Base-by-base conservation (phyloP, 1,140 invertebrate genomes). In the Drosophila guanche region DNA sequence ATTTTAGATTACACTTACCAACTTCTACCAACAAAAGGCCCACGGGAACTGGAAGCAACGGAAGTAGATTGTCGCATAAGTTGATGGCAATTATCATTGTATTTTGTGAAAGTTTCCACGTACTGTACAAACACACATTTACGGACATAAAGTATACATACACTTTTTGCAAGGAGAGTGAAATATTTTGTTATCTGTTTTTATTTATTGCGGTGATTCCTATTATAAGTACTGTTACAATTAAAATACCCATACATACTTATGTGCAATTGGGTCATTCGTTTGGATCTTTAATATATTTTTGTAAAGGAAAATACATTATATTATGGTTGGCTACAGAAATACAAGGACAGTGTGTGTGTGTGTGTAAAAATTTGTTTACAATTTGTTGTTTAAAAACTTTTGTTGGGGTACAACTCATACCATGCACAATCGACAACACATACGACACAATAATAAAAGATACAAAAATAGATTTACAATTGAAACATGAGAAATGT, bases 301-400 rank as follows among this genome's bases (percentile, higher is more conserved):
- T 86, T 86, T 88, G 81, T 86, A 86, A 88, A 86, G 66, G 75
- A 86, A 86, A 86, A 86, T 86, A 86, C 83, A 76, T 76, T 76
- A 76, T 75, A 53, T 75, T 76, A 59, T 59, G 37, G 45, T 76
- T 62, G 59, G 60, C 51, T 52, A 73, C 71, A 52, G 57, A 59
- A 86, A 74, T 86, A 81, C 77, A 81, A 77, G 63, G 79, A 79
- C 61, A 60, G 46, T 29, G 66, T 70, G 50, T 73, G 16, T 73
- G 16, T 20, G 16, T 20, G 16, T 20, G 16, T 20, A 20, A 1
- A 1, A 86, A 68, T 74, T 52, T 86, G 76, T 65, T 72, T 84
- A 84, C 76, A 85, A 76, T 76, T 57, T 46, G 53, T 73, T 68
- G 52, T 60, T 79, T 51, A 66, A 66, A 79, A 79, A 56, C 61